Base-by-base conservation (phyloP, 1,140 invertebrate genomes). In the Zaprionus tsacasi region DNA sequence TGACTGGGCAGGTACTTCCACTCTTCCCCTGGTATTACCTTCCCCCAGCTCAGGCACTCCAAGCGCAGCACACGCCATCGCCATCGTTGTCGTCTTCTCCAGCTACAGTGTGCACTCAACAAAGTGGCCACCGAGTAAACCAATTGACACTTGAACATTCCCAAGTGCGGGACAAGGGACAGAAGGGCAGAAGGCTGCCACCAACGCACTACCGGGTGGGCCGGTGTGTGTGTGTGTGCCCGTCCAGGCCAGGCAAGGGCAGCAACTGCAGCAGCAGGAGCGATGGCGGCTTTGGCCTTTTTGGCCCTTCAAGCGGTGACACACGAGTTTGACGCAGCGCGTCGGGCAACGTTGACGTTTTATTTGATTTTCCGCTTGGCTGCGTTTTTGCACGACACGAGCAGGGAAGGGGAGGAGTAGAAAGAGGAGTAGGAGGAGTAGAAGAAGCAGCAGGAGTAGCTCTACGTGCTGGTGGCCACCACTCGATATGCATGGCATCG, bases 361-460 rank as follows among this genome's bases (percentile, higher is more conserved):
- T 88, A 88, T 88, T 88, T 88, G 83, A 88, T 88, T 88, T 88
- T 85, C 79, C 83, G 83, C 83, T 85, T 89, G 74, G 83, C 56
- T 89, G 83, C 81, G 57, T 85, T 89, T 85, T 72, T 83, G 81
- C 81, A 83, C 81, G 77, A 65, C 79, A 66, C 50, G 25, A 52
- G 21, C 35, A 10, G 17, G 17, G 54, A 43, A 21, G 21, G 21
- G 63, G 27, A 40, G 50, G 66, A 70, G 69, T 0, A 43, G 13
- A 2, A 13, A 12, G 5, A n/a, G 38, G 64, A 21, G 21, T 2
- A 21, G 21, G 35, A 40, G 56, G 66, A 65, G 69, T 55, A 15
- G 40, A 2, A 43, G 13, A 0, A 40, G 13, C 4, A 40, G 38
- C 0, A n/a, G 40, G 64, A 61, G 56, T 59, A 65, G 64, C n/a